Percentiles rank a stretch among this genome's conserved stretches.
phyloP scores from a whole-genome alignment of 2,888 invertebrate species.

The Dryobota labecula region DNA sequence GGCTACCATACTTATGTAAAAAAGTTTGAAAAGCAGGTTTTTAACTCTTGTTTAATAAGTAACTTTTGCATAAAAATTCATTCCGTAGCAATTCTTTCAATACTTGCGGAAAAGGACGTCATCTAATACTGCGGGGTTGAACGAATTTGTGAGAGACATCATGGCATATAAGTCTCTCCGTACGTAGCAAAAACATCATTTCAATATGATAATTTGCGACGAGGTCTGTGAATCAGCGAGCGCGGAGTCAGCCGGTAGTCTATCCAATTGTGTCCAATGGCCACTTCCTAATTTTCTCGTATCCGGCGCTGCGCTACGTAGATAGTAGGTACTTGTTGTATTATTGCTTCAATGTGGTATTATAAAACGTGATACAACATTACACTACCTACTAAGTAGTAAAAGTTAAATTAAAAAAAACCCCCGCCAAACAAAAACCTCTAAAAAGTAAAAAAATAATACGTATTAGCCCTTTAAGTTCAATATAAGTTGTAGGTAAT shows the following conservation, averaged over 20 bases:
- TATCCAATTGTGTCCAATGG: slow-evolving; percentile 86
- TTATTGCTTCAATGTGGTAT: slow-evolving; percentile 28
- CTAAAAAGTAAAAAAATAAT: no score
- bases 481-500: no score
- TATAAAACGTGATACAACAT: neutral
- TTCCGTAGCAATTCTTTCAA: neutral
- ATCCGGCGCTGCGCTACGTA: slow-evolving; percentile 72
- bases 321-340: slow-evolving; percentile 57
- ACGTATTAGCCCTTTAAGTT: no score
- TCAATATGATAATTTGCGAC: slow-evolving; percentile 33
- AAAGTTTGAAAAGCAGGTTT: neutral
- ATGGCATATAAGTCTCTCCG: neutral
- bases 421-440: no score
- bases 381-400: no score
- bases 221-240: slow-evolving; percentile 37
- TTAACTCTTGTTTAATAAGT: neutral
- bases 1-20: neutral
- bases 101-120: neutral
- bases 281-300: slow-evolving; percentile 88
- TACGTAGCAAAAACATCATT: slow-evolving; percentile 13
- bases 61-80: neutral
- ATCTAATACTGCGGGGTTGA: neutral
- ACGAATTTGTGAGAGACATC: neutral
- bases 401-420: no score
- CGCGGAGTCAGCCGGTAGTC: slow-evolving; percentile 57